phyloP scores from a whole-genome alignment of 2,888 invertebrate species.

The Adela reaumurella region DNA sequence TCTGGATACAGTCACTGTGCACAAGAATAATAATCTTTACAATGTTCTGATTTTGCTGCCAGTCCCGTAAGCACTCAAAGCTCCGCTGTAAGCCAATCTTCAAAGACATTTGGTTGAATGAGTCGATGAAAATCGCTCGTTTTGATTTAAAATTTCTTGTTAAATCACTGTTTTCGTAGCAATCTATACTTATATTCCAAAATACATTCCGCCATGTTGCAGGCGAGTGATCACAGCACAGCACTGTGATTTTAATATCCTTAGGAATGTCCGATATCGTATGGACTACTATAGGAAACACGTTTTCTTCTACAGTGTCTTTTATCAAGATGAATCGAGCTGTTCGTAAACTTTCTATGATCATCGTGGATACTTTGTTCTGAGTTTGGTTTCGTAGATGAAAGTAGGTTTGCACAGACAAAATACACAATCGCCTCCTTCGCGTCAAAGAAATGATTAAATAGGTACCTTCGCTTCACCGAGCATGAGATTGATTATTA shows the following conservation, averaged over 20 bases:
- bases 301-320: slow-evolving; percentile 33
- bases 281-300: slow-evolving; percentile 28
- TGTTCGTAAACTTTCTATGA: slow-evolving; percentile 5
- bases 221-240: neutral
- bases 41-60: slow-evolving; percentile 22
- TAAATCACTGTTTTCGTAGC: neutral
- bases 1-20: slow-evolving; percentile 47
- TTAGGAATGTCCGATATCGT: neutral
- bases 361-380: neutral
- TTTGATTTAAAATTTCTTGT: neutral
- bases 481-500: too few species aligned
- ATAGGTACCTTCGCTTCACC: too few species aligned
- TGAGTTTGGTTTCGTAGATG: too few species aligned
- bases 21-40: slow-evolving; percentile 32
- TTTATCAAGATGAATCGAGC: slow-evolving; percentile 34
- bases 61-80: slow-evolving; percentile 21
- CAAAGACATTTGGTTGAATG: neutral
- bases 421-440: too few species aligned
- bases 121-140: neutral
- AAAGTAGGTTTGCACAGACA: too few species aligned
- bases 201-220: neutral
- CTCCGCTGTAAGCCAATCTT: slow-evolving; percentile 5
- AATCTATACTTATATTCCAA: neutral
- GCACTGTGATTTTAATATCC: neutral
- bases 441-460: too few species aligned